Conservation (phyloP, 2,797 vertebrate genomes). For the Onychomys torridus region DNA sequence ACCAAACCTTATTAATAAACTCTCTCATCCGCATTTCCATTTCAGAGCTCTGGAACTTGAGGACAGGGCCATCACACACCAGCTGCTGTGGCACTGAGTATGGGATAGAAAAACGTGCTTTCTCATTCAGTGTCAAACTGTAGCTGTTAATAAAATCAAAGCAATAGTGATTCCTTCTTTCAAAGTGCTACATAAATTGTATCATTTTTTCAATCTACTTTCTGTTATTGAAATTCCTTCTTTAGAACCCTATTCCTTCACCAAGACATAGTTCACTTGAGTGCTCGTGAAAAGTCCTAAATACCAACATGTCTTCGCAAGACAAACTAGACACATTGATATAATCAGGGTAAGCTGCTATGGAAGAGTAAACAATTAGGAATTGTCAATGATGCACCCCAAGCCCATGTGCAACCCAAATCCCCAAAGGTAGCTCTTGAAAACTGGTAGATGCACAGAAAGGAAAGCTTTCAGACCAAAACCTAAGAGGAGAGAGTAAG, state of each 20-base stretch:
- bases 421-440: neutral
- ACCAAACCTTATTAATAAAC: neutral
- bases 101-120: neutral
- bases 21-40: neutral
- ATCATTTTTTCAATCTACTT: neutral
- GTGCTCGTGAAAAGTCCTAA: conserved; percentile 16
- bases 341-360: neutral
- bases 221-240: neutral
- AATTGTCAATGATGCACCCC: neutral
- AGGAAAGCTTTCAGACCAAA: conserved; percentile 2
- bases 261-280: neutral
- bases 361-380: neutral
- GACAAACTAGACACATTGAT: neutral
- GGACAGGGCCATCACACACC: neutral
- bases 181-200: neutral
- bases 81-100: neutral
- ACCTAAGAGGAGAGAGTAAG: neutral
- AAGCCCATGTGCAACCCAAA: neutral
- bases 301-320: neutral
- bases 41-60: neutral
- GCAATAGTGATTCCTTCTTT: neutral
- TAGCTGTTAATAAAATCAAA: neutral
- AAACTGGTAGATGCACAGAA: neutral
- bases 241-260: conserved; percentile 25
- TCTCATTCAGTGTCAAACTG: neutral